A percentile compares a stretch with the other conserved stretches of the same genome.
phyloP scores from a whole-genome alignment of 2,113 vertebrate species.

The Octodon degus region DNA sequence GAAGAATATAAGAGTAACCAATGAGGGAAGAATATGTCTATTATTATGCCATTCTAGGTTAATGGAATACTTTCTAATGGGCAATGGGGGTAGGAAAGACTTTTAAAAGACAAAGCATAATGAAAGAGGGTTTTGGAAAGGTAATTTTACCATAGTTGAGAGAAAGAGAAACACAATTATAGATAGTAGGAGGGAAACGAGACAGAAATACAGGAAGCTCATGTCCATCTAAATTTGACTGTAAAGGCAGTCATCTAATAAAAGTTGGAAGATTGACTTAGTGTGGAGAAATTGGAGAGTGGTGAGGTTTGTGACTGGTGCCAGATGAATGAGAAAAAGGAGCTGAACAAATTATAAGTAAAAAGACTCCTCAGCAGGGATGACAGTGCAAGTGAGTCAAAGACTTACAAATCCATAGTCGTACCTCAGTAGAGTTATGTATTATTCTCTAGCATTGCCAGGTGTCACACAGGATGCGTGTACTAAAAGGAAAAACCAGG shows the following conservation, averaged over 20 bases:
- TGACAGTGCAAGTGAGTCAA: not conserved
- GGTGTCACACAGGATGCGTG: not conserved
- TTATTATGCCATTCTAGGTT: not conserved
- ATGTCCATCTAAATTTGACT: not conserved
- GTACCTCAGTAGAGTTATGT: not conserved
- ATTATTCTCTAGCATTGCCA: not conserved
- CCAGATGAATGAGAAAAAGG: not conserved
- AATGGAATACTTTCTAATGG: not conserved
- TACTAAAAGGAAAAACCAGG: not conserved
- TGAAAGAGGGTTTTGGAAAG: slow-evolving; percentile 8
- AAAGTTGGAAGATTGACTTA: slow-evolving; percentile 14
- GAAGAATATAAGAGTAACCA: not conserved
- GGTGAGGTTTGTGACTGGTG: not conserved
- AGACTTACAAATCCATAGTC: not conserved
- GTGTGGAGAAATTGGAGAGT: not conserved
- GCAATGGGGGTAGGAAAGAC: not conserved
- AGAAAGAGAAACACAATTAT: not conserved
- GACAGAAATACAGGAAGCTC: not conserved
- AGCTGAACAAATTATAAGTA: not conserved
- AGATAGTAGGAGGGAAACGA: not conserved
- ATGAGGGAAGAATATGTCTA: not conserved
- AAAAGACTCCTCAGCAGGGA: not conserved
- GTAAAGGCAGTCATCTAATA: not conserved
- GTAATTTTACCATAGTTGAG: slow-evolving; percentile 2
- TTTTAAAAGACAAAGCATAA: slow-evolving; percentile 11